A percentile compares a stretch with the other conserved stretches of the same genome.
Conservation (phyloP, 2,888 invertebrate species). For the Blastobasis lacticolella region DNA sequence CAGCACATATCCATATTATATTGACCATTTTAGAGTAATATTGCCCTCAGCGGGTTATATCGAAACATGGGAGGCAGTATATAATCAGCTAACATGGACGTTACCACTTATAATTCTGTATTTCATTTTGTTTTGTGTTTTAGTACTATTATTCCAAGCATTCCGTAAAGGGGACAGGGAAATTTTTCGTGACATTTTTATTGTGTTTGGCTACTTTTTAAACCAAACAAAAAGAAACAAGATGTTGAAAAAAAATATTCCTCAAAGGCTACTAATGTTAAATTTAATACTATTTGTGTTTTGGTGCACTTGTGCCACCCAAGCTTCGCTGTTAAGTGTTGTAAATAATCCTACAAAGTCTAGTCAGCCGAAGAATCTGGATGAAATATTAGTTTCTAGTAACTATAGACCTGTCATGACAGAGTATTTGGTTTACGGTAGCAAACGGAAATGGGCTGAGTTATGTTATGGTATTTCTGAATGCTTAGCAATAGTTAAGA, state of each 20-base stretch:
- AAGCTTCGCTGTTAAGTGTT: slow-evolving; percentile 26
- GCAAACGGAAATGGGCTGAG: too few species aligned
- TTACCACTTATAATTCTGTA: slow-evolving; percentile 2
- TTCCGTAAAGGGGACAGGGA: slow-evolving; percentile 17
- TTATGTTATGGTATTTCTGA: slow-evolving; percentile 18
- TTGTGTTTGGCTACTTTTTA: slow-evolving; percentile 20
- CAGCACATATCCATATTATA: slow-evolving; percentile 12
- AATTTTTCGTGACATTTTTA: slow-evolving; percentile 15
- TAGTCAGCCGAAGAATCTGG: slow-evolving; percentile 15
- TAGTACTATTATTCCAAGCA: slow-evolving; percentile 16
- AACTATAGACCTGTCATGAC: slow-evolving; percentile 8
- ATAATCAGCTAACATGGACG: slow-evolving; percentile 4
- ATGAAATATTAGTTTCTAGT: slow-evolving; percentile 13
- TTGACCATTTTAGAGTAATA: slow-evolving; percentile 10
- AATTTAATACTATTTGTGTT: slow-evolving; percentile 23
- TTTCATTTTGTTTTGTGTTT: slow-evolving; percentile 4
- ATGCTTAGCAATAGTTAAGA: slow-evolving; percentile 22
- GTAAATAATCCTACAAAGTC: slow-evolving; percentile 23
- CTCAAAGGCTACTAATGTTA: slow-evolving; percentile 20
- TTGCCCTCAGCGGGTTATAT: slow-evolving; percentile 7
- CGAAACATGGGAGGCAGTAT: slow-evolving; percentile 12
- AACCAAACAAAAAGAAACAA: slow-evolving; percentile 17
- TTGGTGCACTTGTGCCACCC: slow-evolving; percentile 25
- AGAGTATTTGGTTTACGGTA: too few species aligned
- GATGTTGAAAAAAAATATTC: slow-evolving; percentile 14